Evolutionary conservation across 1,140 invertebrate species (phyloP), one percentile per base, ranked within the genome.

Genomic region (Pseudomyrmex sp.): DNA sequence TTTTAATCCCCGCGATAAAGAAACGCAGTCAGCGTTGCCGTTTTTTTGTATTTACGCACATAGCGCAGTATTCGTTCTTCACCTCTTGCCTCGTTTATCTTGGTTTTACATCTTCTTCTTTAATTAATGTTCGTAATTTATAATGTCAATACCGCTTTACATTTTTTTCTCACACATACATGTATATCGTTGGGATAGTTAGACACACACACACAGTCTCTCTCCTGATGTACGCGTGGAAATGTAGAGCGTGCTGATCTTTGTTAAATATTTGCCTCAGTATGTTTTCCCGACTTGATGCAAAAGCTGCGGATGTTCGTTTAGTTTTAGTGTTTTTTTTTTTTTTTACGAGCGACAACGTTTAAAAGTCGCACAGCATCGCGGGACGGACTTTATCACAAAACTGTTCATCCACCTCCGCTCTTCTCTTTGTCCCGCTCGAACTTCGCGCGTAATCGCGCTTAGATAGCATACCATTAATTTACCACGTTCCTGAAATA

Each of bases 401-500:
- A 10, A 75, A 58, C 13, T 58, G 52, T 44, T 44, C 35, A 7
- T 0, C 35, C 0, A 35, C 35, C 35, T 35, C 5, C n/a, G 26
- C n/a, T 35, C 13, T 50, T 35, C 9, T 13, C 23, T 62, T n/a
- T 12, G 3, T 26, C 15, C 18, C 4, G 35, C 26, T 58, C 35
- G 69, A 35, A 4, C 46, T 52, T 35, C 5, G 35, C 35, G 12
- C 65, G 35, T 79, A 79, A 79, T 79, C 76, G 59, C 44, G 44
- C 65, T 50, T 44, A 65, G 35, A 26, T 20, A 52, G 15, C 66
- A 23, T n/a, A 26, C 20, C 20, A 59, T 58, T 80, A 80, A 70
- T 80, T 80, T 72, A 20, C 46, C 35, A 72, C 48, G 54, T 50
- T 20, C 13, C 7, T 72, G 76, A 72, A 59, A 80, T 80, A 72